Percentiles rank a stretch among this genome's conserved stretches.
These are phyloP conservation scores for Muntiacus reevesi DNA, from an alignment of 2,113 vertebrate genomes.

Conservation along the genomic window DNA sequence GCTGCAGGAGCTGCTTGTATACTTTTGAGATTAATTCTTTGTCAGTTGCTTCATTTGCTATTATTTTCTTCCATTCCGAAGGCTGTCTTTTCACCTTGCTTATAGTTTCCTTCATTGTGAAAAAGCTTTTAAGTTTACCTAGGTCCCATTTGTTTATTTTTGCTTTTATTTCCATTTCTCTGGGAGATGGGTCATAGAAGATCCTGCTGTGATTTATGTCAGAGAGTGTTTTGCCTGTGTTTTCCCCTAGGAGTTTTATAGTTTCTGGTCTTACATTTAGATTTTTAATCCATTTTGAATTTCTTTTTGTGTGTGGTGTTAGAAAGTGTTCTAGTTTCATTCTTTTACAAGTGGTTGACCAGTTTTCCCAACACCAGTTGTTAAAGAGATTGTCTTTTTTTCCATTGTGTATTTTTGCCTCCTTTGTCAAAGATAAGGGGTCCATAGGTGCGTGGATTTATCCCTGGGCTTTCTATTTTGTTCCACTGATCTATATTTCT, in stretches of 20 bases:
- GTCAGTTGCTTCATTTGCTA: not conserved
- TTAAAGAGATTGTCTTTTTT: not conserved
- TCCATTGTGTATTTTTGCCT: not conserved
- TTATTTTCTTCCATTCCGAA: not conserved
- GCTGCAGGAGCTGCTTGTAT: not conserved
- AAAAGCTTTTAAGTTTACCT: not conserved
- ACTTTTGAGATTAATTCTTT: not conserved
- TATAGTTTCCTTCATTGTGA: not conserved
- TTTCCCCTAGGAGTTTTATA: not conserved
- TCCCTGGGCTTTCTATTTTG: not conserved
- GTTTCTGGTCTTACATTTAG: not conserved
- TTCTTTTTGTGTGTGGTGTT: not conserved
- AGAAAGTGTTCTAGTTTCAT: not conserved
- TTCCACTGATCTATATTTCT: not conserved
- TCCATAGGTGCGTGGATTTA: not conserved
- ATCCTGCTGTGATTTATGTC: not conserved
- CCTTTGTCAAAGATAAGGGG: not conserved
- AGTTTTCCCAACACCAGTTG: not conserved
- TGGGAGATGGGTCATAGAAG: not conserved
- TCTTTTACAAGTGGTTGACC: not conserved
- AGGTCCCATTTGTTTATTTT: not conserved
- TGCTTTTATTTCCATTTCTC: not conserved
- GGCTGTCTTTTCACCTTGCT: not conserved
- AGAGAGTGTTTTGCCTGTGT: not conserved
- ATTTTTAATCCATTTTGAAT: not conserved